Conservation (phyloP, 2,797 vertebrate species). For the Lophius americanus region DNA sequence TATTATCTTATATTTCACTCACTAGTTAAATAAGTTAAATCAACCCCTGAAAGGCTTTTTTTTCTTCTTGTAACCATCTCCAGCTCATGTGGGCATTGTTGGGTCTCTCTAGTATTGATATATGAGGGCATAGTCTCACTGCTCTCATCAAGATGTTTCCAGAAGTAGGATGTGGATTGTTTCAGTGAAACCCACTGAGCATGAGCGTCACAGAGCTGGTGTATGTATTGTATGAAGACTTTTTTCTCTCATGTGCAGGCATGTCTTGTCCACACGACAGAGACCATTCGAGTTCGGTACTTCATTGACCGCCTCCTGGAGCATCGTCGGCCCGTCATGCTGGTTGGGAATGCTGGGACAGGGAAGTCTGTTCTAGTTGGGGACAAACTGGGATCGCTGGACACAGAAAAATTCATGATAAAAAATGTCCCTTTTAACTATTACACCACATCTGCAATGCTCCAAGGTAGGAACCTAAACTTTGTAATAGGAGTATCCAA, state of each 20-base stretch:
- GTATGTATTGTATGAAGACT: not conserved
- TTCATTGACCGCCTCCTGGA: conserved; percentile 89
- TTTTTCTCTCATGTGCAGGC: conserved; percentile 73
- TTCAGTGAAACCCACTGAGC: not conserved
- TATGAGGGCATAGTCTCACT: no score
- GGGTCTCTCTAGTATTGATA: no score
- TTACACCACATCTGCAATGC: conserved; percentile 94
- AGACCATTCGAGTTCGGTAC: conserved; percentile 90
- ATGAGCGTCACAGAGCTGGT: not conserved
- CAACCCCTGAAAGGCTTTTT: no score
- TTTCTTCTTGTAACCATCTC: no score
- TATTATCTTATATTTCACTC: no score
- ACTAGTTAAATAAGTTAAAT: no score
- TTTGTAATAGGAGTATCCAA: not conserved
- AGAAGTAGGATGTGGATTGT: not conserved
- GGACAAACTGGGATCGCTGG: conserved; percentile 85
- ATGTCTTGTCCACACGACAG: conserved; percentile 90
- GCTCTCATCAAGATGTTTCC: not conserved
- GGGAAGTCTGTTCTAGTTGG: conserved; percentile 93
- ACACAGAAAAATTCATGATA: conserved; percentile 85
- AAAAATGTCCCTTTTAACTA: conserved; percentile 95
- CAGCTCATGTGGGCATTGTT: no score
- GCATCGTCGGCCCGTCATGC: conserved; percentile 86
- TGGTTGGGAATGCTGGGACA: conserved; percentile 89
- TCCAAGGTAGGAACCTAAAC: conserved; percentile 85